Evolutionary conservation across 2,113 vertebrate species (phyloP), one percentile per base, ranked within the genome.

Genomic region (Eubucco bourcierii): DNA sequence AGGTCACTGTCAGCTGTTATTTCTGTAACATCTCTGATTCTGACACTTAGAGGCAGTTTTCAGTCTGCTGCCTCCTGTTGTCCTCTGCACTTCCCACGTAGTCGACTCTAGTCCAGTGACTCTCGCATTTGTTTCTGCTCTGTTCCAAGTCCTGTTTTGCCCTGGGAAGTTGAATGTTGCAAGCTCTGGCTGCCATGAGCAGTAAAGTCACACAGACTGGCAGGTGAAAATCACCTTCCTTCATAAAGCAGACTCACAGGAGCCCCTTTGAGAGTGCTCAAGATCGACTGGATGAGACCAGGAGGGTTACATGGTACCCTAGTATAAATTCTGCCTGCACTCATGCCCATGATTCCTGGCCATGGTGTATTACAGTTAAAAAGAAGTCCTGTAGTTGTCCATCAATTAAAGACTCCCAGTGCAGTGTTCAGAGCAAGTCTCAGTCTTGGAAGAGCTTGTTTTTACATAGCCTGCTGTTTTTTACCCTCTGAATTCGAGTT

Each of bases 1-100:
- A 72, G 63, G 83, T 91, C 63, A 50, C 80, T 90, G 82, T 75
- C 91, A 84, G 76, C 52, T 83, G 87, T 93, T 95, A 12, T 73
- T 90, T 92, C 70, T 82, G 79, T 84, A 87, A 24, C 0, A 3
- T 85, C 76, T 88, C 79, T 15, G 39, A 5, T 86, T 82, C 81
- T 84, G 92, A 59, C 23, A 53, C 89, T 84, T 47, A 66, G 88
- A 94, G 80, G 68, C 84, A 58, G 41, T 93, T 85, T 80, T 79
- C 67, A 52, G 34, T 75, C 80, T 79, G 65, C 83, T 72, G 41
- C 0, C 0, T 85, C 47, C 52, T 78, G 29, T 90, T 94, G 90
- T 84, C 68, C 74, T 78, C 91, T 90, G 82, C 82, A 39, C 87
- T 94, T 87, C 90, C 91, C 4, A 8, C 6, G 0, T 93, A 79